Percentiles rank a stretch among this genome's conserved stretches.
Conservation (phyloP, 2,888 invertebrate genomes). For the Pristionchus maxplancki region DNA sequence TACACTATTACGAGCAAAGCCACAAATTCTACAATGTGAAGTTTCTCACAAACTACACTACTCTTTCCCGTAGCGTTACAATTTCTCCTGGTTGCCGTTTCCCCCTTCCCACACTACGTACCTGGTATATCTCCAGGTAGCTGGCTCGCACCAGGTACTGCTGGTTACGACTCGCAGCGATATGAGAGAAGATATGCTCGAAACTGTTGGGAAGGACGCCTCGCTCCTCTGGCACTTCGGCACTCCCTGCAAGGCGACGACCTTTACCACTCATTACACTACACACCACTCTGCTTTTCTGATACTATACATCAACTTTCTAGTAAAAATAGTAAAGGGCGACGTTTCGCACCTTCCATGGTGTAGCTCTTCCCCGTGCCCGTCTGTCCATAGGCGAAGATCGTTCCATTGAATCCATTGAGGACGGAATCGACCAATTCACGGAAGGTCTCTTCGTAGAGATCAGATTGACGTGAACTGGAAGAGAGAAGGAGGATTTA, state of each 20-base stretch:
- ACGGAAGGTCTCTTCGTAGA: conserved; percentile 96
- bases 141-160: conserved; percentile 96
- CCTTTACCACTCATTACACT: neutral
- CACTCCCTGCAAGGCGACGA: conserved; percentile 45
- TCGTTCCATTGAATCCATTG: conserved; percentile 98
- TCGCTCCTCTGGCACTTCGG: conserved; percentile 84
- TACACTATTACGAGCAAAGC: neutral
- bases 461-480: conserved; percentile 89
- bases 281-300: neutral
- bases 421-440: conserved; percentile 95
- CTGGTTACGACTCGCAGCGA: conserved; percentile 85
- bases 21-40: neutral
- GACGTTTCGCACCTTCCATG: conserved; percentile 82
- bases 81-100: neutral
- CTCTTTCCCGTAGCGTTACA: neutral
- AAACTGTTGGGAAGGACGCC: conserved; percentile 97
- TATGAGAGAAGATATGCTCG: conserved; percentile 96
- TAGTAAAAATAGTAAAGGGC: neutral
- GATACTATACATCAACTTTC: neutral
- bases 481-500: conserved; percentile 55
- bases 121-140: conserved; percentile 93
- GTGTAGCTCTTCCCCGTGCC: conserved; percentile 89
- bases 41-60: neutral
- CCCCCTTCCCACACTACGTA: conserved; percentile 31
- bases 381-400: conserved; percentile 99